Evolutionary conservation across 2,797 vertebrate species (phyloP).

Genomic region (Betta splendens): DNA sequence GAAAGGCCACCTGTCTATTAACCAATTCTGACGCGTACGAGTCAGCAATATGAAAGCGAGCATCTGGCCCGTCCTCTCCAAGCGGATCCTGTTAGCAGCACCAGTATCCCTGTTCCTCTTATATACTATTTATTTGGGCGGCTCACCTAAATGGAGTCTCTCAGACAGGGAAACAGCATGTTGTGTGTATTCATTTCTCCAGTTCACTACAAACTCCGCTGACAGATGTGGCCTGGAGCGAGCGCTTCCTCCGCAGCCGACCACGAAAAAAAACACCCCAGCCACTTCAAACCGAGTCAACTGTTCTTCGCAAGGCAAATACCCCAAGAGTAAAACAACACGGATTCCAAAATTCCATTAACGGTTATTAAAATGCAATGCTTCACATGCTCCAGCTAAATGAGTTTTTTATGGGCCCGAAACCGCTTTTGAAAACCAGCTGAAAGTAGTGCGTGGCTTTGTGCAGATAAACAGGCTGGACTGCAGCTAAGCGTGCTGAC

Average conservation of each 20-base stretch:
- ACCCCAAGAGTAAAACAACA: constrained; percentile 24
- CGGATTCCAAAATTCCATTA: constrained; percentile 9
- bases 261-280: constrained; percentile 3
- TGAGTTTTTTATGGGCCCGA: constrained; percentile 27
- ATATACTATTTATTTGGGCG: constrained; percentile 31
- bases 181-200: constrained; percentile 33
- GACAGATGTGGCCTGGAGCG: constrained; percentile 26
- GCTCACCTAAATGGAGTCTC: constrained; percentile 13
- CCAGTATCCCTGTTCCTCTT: constrained; percentile 33
- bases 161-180: constrained; percentile 1
- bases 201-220: constrained; percentile 13
- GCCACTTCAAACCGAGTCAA: constrained; percentile 10
- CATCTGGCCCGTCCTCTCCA: constrained; percentile 58
- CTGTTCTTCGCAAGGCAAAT: constrained; percentile 13
- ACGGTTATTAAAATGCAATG: constrained; percentile 40
- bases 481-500: constrained; percentile 2
- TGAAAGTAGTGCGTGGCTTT: constrained; percentile 14
- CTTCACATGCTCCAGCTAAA: constrained; percentile 27
- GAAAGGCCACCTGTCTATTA: constrained; percentile 75
- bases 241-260: background rate
- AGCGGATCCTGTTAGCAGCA: constrained; percentile 61
- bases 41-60: constrained; percentile 59
- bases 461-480: constrained; percentile 17
- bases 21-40: constrained; percentile 52
- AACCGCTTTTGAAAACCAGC: constrained; percentile 24